Base-by-base conservation (phyloP, 2,113 vertebrate genomes). In the Potamarius usumacintae region DNA sequence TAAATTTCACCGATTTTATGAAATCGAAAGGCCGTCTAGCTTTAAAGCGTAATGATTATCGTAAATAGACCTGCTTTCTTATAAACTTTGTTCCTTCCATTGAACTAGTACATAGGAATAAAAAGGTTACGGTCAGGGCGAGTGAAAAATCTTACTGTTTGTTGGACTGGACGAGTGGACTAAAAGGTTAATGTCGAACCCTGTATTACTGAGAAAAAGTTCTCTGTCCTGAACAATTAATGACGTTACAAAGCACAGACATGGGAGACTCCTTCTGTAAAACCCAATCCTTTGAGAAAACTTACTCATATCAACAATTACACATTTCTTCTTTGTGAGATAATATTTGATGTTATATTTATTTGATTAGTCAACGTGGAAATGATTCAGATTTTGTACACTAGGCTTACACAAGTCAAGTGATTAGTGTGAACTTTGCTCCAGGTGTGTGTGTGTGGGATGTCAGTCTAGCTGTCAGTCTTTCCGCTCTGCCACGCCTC, bases 351-450 rank as follows among this genome's bases (percentile, higher is more conserved):
- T 2, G 8, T 71, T 17, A 71, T 30, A 30, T 30, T 7, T 34
- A 15, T 71, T 8, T 7, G 15, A 6, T 71, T 0, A 12, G 25
- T 14, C 6, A 63, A 8, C 25, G 60, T 3, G 7, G 20, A 74
- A 52, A 52, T 2, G 9, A 52, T 12, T 25, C 22, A 11, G 4
- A 52, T 77, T 25, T n/a, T 14, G 5, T 14, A 14, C 22, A 5
- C 14, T 7, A 53, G 4, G 48, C 12, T 77, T 67, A 27, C 25
- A 5, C 67, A 57, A 74, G 77, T 82, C 27, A 60, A 18, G 78
- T 12, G 82, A 85, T 84, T 93, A 90, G 85, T 83, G 89, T 88
- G 82, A 86, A 82, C 85, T 72, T 9, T 90, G 83, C 62, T 83
- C 63, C 84, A n/a, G 42, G 42, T 4, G 42, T 42, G 42, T 42